A percentile compares a stretch with the other conserved stretches of the same genome.
Evolutionary conservation across 2,888 invertebrate genomes (phyloP).

Genomic region (Abscondita cerata): DNA sequence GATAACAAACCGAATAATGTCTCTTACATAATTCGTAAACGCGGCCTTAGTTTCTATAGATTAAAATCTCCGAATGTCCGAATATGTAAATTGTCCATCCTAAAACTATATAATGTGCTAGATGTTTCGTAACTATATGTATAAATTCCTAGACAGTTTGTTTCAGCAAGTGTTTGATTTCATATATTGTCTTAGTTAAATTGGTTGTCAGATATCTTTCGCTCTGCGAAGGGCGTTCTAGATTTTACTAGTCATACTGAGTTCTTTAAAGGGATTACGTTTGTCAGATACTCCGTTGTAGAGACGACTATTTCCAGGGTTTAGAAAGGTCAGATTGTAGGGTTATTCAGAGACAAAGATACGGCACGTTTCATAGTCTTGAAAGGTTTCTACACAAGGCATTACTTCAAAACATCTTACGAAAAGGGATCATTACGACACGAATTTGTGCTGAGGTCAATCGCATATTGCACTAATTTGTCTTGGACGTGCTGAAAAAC

Average conservation of each 20-base stretch:
- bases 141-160: no score
- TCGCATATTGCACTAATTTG: constrained; percentile 47
- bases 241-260: constrained; percentile 11
- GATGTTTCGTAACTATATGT: no score
- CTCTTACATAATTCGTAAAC: no score
- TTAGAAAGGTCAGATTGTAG: constrained; percentile 20
- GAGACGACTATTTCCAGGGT: constrained; percentile 17
- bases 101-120: no score
- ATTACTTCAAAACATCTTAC: constrained; percentile 16
- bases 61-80: no score
- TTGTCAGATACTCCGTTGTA: constrained; percentile 16
- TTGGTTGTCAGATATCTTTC: constrained; percentile 6
- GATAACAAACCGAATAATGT: no score
- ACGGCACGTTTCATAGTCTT: constrained; percentile 18
- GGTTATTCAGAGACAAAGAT: constrained; percentile 16
- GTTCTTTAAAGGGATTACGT: constrained; percentile 22
- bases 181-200: constrained; percentile 5
- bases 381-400: constrained; percentile 16
- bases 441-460: constrained; percentile 41
- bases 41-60: no score
- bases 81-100: no score
- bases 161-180: not conserved
- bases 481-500: constrained; percentile 48
- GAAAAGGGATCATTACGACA: constrained; percentile 21
- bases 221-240: not conserved